Base-by-base conservation (phyloP, 2,797 vertebrate species). In the Valencia hispanica region DNA sequence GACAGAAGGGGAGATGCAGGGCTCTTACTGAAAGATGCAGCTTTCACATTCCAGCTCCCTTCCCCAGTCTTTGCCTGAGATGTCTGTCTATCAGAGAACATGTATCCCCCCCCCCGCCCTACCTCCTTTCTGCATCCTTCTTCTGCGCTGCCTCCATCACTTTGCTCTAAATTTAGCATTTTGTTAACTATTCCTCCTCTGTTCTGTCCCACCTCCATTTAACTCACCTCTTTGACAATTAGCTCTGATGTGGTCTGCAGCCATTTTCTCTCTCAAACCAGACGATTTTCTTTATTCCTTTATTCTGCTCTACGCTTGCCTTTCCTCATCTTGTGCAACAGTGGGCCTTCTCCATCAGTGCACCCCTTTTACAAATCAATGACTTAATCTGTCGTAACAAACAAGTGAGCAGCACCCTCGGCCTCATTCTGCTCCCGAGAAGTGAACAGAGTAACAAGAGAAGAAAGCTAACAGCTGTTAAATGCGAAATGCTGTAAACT, bases 331-430 rank as follows among this genome's bases (percentile, higher is more conserved):
- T 75, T 79, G 81, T 78, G 84, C 84, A 81, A 88, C 77, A 80
- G 79, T 85, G 85, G 87, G 84, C 86, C 90, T 95, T 94, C 93
- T 92, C 90, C 94, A 94, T 93, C 91, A 92, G 88, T 93, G 93
- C 92, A 94, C 92, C 84, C 80, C 92, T 93, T 94, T 94, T 91
- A 92, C 92, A 93, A 95, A 95, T 95, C 94, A 87, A 94, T 96
- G 86, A 93, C 90, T 94, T 95, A 95, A 96, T 94, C 93, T 94
- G 92, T 93, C 66, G 90, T 93, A 94, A 94, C 93, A 95, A 95
- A 96, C 92, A 94, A 94, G 93, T 92, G 94, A 95, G 92, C 94
- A 94, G 85, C 88, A 86, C 90, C 90, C 90, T 90, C 86, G 73
- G 81, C 77, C 79, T 75, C 47, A 74, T 74, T 81, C 84, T 5